Percentiles rank a stretch among this genome's conserved stretches.
phyloP scores from a whole-genome alignment of 2,113 vertebrate species.

The Vireo altiloquus region DNA sequence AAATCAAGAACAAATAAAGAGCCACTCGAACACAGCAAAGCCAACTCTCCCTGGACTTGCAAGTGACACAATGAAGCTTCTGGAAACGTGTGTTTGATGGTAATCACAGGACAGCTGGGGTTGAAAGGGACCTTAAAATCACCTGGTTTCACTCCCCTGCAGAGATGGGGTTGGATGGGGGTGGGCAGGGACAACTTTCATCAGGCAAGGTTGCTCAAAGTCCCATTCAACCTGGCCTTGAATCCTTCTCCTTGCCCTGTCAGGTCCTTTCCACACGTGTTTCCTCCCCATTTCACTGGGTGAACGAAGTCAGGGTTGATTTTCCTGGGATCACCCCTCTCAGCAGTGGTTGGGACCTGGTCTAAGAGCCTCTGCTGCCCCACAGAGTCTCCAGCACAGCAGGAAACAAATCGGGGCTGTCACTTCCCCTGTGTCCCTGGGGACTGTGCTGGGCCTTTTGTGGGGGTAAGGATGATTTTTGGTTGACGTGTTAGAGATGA shows the following conservation, averaged over 20 bases:
- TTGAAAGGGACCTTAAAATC: not conserved
- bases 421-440: fast-evolving
- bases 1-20: not conserved
- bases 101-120: not conserved
- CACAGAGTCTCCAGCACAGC: not conserved
- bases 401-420: not conserved
- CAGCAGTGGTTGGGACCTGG: not conserved
- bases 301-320: not conserved
- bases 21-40: not conserved
- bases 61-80: not conserved
- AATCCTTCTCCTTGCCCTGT: not conserved
- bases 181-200: not conserved
- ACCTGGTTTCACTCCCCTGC: not conserved
- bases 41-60: not conserved
- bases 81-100: not conserved
- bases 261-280: not conserved
- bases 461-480: not conserved
- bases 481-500: not conserved
- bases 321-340: not conserved
- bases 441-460: not conserved
- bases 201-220: not conserved
- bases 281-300: not conserved
- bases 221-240: not conserved
- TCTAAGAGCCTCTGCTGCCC: not conserved
- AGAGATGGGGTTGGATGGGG: not conserved